Conservation (phyloP, 2,888 invertebrate species). For the Uloborus plumipes region DNA sequence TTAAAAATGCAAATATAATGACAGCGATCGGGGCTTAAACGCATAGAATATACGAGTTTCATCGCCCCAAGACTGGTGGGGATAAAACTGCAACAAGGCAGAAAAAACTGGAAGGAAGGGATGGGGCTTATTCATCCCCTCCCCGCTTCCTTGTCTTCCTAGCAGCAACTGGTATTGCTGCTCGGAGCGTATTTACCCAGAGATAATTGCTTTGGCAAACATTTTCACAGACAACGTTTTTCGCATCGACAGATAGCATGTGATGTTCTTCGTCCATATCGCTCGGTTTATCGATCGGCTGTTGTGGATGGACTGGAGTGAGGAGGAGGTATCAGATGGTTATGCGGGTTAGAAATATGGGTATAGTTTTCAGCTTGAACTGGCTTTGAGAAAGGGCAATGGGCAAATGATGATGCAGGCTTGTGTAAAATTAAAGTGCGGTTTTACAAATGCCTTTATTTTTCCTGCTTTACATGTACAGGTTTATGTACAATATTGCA, state of each 20-base stretch:
- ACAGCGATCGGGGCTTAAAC: conserved; percentile 34
- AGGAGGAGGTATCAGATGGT: not conserved
- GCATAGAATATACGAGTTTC: conserved; percentile 8
- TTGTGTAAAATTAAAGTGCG: too few species aligned
- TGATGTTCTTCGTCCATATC: conserved; percentile 38
- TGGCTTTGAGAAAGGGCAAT: not conserved
- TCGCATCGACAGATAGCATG: conserved; percentile 62
- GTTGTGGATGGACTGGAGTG: conserved; percentile 11
- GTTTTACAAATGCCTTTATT: too few species aligned
- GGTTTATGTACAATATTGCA: too few species aligned
- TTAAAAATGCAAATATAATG: conserved; percentile 62
- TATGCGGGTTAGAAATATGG: conserved; percentile 45
- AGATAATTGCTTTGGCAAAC: conserved; percentile 63
- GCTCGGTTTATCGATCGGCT: conserved; percentile 39
- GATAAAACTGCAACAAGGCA: conserved; percentile 41
- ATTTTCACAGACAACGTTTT: conserved; percentile 63
- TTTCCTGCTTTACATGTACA: too few species aligned
- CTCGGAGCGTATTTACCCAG: conserved; percentile 57
- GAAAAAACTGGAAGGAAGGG: conserved; percentile 19
- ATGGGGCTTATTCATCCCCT: conserved; percentile 28
- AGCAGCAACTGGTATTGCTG: conserved; percentile 56
- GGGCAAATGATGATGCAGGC: not conserved
- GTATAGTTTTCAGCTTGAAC: conserved; percentile 4
- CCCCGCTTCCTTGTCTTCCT: conserved; percentile 2
- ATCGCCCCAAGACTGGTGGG: conserved; percentile 46